Evolutionary conservation across 2,888 invertebrate genomes (phyloP), one percentile per base, ranked within the genome.

Genomic region (Andrena flavipes): DNA sequence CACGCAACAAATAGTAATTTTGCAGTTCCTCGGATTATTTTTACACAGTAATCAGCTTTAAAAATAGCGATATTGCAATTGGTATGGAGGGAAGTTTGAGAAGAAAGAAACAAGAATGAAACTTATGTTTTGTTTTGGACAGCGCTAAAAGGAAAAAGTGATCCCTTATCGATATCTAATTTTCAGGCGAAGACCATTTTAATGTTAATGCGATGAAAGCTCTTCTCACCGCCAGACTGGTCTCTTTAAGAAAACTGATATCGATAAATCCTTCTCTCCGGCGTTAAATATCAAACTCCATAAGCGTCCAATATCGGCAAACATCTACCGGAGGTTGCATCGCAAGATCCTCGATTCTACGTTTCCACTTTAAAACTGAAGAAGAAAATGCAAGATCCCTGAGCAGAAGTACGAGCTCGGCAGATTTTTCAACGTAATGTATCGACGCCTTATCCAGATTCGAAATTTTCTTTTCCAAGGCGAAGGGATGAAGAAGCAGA

Each of bases 181-280:
- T 72, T 29, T 5, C 23, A 23, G 10, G 62, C 72, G 49, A 48
- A n/a, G 42, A 48, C 74, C 62, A 80, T 82, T 85, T 82, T 87
- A 78, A 87, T 87, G 87, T 80, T 85, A 85, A 86, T 86, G 76
- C 70, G 82, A 87, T 79, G 87, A 82, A 65, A 69, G 51, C n/a
- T 67, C 65, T 6, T 56, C 59, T 59, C 49, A 70, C 33, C 81
- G 33, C 20, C 8, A 42, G 33, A 6, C 33, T 49, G 42, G 10
- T 2, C 49, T 10, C 29, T 20, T 23, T 10, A 8, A 10, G 62
- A 30, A 42, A 23, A 0, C 5, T 8, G 42, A 70, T 65, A 64
- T 51, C 10, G 30, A 29, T 35, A 16, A 63, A 56, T 42, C 16
- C 10, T 30, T 29, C 23, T 56, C 23, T 23, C 2, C 23, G 6